phyloP scores from a whole-genome alignment of 2,888 invertebrate genomes.

The Ptychoptera albimana region DNA sequence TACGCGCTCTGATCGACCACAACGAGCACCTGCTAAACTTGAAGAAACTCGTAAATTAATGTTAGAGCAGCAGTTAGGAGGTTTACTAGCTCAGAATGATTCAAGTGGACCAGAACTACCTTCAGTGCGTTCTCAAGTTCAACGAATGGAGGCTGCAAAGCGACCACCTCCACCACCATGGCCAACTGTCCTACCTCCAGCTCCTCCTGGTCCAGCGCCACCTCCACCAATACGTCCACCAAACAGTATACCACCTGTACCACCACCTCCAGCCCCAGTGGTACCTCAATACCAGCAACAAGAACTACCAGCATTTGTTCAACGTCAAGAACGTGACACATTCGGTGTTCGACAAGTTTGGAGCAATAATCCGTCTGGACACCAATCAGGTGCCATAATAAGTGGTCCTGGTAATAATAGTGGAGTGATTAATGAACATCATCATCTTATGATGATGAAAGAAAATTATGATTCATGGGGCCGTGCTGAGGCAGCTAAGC shows the following conservation, averaged over 20 bases:
- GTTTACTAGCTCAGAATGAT: slow-evolving; percentile 22
- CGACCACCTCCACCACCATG: slow-evolving; percentile 45
- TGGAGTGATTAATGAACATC: slow-evolving; percentile 14
- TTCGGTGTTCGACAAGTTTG: slow-evolving; percentile 56
- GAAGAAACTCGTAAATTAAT: slow-evolving; percentile 74
- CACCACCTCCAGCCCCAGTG: slow-evolving; percentile 49
- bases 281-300: slow-evolving; percentile 30
- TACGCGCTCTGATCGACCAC: slow-evolving; percentile 40
- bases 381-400: slow-evolving; percentile 25
- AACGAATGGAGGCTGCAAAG: slow-evolving; percentile 39
- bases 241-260: slow-evolving; percentile 36
- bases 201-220: slow-evolving; percentile 38
- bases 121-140: slow-evolving; percentile 36
- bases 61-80: slow-evolving; percentile 70
- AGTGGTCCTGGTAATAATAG: slow-evolving; percentile 31
- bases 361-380: slow-evolving; percentile 16
- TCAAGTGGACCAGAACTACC: slow-evolving; percentile 18
- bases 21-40: slow-evolving; percentile 59
- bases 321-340: slow-evolving; percentile 53
- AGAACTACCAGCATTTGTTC: slow-evolving; percentile 40
- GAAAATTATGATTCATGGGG: slow-evolving; percentile 30
- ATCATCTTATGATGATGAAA: slow-evolving; percentile 11
- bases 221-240: slow-evolving; percentile 40
- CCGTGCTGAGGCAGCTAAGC: slow-evolving; percentile 28
- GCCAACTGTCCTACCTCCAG: slow-evolving; percentile 47